These are phyloP conservation scores for Entomyzon cyanotis DNA, from an alignment of 2,113 vertebrate genomes.

Conservation along the genomic window DNA sequence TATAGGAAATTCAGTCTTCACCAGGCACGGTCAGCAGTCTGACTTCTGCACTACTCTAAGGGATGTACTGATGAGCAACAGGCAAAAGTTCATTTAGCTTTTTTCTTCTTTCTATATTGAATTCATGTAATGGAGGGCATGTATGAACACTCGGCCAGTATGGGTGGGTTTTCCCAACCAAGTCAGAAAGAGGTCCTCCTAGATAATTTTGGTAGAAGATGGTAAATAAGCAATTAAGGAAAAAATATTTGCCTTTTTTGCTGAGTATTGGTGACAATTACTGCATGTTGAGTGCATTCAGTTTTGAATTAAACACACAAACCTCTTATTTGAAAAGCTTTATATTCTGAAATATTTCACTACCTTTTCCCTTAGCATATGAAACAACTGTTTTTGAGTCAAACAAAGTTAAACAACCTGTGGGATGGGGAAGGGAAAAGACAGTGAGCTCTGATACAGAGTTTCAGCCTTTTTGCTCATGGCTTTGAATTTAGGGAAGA, in stretches of 20 bases:
- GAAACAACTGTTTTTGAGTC: not conserved
- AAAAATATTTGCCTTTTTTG: not conserved
- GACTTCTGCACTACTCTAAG: not conserved
- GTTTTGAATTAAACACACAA: not conserved
- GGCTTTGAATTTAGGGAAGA: not conserved
- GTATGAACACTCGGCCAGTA: not conserved
- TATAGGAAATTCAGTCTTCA: conserved; percentile 1
- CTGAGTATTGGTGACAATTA: not conserved
- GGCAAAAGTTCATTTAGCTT: not conserved
- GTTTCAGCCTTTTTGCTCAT: not conserved
- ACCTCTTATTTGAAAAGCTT: not conserved
- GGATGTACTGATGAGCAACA: not conserved
- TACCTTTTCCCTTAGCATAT: not conserved
- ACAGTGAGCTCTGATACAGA: not conserved
- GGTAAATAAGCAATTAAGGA: not conserved
- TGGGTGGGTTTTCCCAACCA: not conserved
- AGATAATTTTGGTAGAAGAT: not conserved
- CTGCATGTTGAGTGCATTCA: not conserved
- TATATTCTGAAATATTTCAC: not conserved
- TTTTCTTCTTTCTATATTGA: not conserved
- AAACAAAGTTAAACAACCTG: not conserved
- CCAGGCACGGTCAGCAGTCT: not conserved
- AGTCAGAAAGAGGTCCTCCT: not conserved
- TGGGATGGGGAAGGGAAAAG: not conserved
- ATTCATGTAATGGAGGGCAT: not conserved